Base-by-base conservation (phyloP, 2,888 invertebrate genomes). In the Glaucopsyche alexis region DNA sequence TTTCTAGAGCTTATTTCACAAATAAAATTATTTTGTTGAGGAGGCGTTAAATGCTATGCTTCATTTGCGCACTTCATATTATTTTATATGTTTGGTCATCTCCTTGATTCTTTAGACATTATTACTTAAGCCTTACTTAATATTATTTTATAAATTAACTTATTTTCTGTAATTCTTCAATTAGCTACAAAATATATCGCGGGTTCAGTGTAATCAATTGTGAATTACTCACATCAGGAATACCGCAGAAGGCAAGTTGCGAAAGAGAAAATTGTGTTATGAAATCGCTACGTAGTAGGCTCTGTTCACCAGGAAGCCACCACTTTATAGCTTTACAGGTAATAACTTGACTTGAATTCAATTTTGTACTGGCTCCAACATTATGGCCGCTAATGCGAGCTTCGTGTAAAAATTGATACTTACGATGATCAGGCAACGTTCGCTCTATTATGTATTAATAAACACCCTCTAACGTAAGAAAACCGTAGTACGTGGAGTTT, bases 251-350 rank as follows among this genome's bases (percentile, higher is more conserved):
- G 78, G 79, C 75, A 73, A 81, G 81, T 89, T 87, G 84, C 85
- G 87, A 88, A 90, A 88, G 87, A 84, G 87, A 88, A 87, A 89
- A 89, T 86, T 84, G 83, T 85, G 86, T 90, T 89, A 89, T 88
- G 89, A 91, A 90, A 90, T 87, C 83, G 83, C 83, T 83, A 79
- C 81, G 78, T 60, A 60, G 60, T 55, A 19, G 55, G 19, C 82
- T 83, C 84, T 85, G 80, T 80, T 77, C 79, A 85, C 82, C 82
- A 87, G 88, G 87, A 88, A 88, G 85, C 81, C 78, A 73, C 78
- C 77, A 79, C 81, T 84, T 84, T 86, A 85, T 84, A 80, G 82
- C 81, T 83, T 81, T 79, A 80, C 80, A 77, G 79, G 83, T 85
- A 85, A 86, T 85, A 86, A 86, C 83, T 83, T 81, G 84, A 81